A percentile compares a stretch with the other conserved stretches of the same genome.
phyloP scores from a whole-genome alignment of 2,797 vertebrate species.

The Clarias laeviceps region DNA sequence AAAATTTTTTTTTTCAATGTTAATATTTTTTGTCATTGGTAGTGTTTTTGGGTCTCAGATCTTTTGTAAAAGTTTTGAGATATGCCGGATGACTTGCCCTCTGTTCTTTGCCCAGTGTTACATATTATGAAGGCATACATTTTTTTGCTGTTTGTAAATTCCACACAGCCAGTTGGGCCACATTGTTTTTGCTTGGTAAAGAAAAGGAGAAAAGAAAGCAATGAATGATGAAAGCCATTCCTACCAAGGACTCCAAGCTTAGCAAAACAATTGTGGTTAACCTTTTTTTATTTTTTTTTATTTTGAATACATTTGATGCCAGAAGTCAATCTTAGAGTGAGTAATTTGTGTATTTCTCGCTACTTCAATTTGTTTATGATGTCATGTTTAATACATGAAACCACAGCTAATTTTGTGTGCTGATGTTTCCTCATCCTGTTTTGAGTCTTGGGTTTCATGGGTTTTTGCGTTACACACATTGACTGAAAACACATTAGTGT shows the following conservation, averaged over 20 bases:
- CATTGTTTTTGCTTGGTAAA: slow-evolving; percentile 28
- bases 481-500: background rate
- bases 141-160: slow-evolving; percentile 31
- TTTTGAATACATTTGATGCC: slow-evolving; percentile 1
- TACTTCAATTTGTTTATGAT: background rate
- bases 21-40: background rate
- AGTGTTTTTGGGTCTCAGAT: background rate
- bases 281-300: background rate
- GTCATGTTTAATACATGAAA: background rate
- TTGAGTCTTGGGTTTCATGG: background rate
- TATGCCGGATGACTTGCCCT: background rate
- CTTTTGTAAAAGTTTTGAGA: background rate
- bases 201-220: background rate
- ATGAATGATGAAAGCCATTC: background rate
- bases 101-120: background rate
- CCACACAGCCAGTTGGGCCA: slow-evolving; percentile 16
- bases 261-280: background rate
- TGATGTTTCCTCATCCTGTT: background rate
- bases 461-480: background rate
- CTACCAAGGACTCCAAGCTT: background rate
- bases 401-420: slow-evolving; percentile 7
- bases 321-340: slow-evolving; percentile 24
- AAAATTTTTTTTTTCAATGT: background rate
- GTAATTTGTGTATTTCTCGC: background rate
- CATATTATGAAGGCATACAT: background rate